A percentile compares a stretch with the other conserved stretches of the same genome.
These are phyloP conservation scores for Papilio helenus DNA, from an alignment of 1,140 invertebrate species.

Conservation along the genomic window DNA sequence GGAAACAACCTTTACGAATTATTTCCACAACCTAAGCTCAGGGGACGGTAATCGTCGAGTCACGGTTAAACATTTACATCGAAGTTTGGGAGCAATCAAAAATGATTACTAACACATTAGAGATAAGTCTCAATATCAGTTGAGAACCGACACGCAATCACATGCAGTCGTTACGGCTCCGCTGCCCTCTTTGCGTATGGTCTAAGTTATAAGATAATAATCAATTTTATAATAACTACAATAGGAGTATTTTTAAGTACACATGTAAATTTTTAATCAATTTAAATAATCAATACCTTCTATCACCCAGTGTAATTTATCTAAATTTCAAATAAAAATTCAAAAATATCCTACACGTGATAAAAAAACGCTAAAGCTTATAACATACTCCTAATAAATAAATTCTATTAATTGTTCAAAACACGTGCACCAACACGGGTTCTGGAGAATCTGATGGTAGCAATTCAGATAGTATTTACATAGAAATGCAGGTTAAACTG, in stretches of 20 bases:
- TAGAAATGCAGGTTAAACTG: conserved; percentile 14
- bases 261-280: no score
- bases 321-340: not conserved
- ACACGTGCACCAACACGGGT: conserved; percentile 41
- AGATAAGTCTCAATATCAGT: conserved; percentile 29
- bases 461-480: conserved; percentile 10
- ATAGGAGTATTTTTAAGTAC: no score
- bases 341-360: no score
- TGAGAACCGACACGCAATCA: conserved; percentile 8
- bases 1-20: not conserved
- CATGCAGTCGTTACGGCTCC: conserved; percentile 33
- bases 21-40: not conserved
- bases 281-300: no score
- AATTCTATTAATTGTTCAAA: conserved; percentile 35
- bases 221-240: no score
- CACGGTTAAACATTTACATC: not conserved
- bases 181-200: conserved; percentile 36
- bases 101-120: not conserved
- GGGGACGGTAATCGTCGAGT: conserved; percentile 5
- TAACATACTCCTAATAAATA: conserved; percentile 19
- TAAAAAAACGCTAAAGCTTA: conserved; percentile 15
- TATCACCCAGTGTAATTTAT: no score
- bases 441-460: not conserved
- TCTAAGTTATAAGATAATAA: conserved; percentile 24
- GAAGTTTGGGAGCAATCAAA: conserved; percentile 27